phyloP scores from a whole-genome alignment of 2,888 invertebrate species.

The Noctua fimbriata region DNA sequence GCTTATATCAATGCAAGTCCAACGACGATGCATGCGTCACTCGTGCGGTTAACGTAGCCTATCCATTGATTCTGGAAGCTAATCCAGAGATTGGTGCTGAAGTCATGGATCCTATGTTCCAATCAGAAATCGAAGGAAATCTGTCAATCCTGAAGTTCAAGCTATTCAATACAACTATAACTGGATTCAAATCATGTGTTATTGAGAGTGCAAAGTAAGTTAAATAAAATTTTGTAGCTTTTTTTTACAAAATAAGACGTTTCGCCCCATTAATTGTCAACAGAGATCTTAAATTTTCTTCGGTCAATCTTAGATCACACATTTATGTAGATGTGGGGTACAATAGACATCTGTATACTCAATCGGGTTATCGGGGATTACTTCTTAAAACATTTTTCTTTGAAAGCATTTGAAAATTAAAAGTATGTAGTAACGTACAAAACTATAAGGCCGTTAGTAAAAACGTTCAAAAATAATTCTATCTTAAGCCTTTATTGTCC shows the following conservation, averaged over 20 bases:
- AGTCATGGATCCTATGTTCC: constrained; percentile 70
- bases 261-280: background rate
- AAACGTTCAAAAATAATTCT: too few relatives aligned
- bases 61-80: constrained; percentile 60
- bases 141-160: constrained; percentile 67
- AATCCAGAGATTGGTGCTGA: constrained; percentile 67
- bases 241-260: background rate
- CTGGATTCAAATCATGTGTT: constrained; percentile 72
- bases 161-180: constrained; percentile 63
- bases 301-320: too few relatives aligned
- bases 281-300: too few relatives aligned
- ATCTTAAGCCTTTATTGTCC: too few relatives aligned
- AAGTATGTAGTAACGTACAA: background rate
- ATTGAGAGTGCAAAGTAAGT: constrained; percentile 71
- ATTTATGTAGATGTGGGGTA: background rate
- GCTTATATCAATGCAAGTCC: constrained; percentile 65
- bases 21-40: constrained; percentile 68
- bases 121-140: constrained; percentile 66
- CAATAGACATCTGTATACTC: background rate
- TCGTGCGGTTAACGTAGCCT: constrained; percentile 55
- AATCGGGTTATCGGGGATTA: background rate
- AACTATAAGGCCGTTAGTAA: background rate
- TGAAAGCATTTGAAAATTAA: too few relatives aligned
- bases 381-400: background rate
- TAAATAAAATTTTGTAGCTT: background rate